phyloP scores from a whole-genome alignment of 1,140 invertebrate genomes.

The Drosophila orena region DNA sequence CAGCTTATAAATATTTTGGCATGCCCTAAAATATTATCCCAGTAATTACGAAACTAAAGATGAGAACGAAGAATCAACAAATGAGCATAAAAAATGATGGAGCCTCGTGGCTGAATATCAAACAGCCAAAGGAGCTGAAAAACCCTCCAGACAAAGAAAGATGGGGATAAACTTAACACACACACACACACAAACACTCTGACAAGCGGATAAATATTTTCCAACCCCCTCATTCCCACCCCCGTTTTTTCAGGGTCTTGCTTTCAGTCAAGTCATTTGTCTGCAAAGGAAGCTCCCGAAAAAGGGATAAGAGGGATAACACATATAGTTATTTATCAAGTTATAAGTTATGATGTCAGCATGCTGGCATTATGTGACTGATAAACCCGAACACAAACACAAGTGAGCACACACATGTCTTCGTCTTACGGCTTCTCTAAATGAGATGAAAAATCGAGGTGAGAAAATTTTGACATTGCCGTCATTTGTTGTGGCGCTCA shows the following conservation, averaged over 20 bases:
- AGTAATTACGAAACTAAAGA: neutral
- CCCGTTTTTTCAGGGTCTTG: slow-evolving; percentile 8
- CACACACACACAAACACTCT: slow-evolving; percentile 34
- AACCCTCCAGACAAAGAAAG: slow-evolving; percentile 40
- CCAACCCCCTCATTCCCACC: slow-evolving; percentile 18
- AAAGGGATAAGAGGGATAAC: slow-evolving; percentile 56
- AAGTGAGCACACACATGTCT: slow-evolving; percentile 19
- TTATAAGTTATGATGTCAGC: slow-evolving; percentile 83
- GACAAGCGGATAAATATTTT: slow-evolving; percentile 36
- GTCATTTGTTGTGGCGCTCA: slow-evolving; percentile 63
- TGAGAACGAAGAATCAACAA: neutral
- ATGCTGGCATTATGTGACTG: slow-evolving; percentile 77
- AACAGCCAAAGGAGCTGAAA: slow-evolving; percentile 15
- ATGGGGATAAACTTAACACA: slow-evolving; percentile 22
- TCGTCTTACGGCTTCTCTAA: slow-evolving; percentile 40
- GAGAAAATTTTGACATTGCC: slow-evolving; percentile 71
- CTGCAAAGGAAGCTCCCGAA: slow-evolving; percentile 37
- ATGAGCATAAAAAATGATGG: slow-evolving; percentile 15
- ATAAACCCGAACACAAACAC: slow-evolving; percentile 62
- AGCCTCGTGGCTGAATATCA: slow-evolving; percentile 21
- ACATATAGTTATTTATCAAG: slow-evolving; percentile 81
- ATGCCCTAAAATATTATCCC: neutral
- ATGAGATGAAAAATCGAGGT: slow-evolving; percentile 82
- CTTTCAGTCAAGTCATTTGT: slow-evolving; percentile 77
- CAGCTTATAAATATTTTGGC: too few relatives aligned